These are phyloP conservation scores for Idaea aversata DNA, from an alignment of 2,888 invertebrate species.

Conservation along the genomic window DNA sequence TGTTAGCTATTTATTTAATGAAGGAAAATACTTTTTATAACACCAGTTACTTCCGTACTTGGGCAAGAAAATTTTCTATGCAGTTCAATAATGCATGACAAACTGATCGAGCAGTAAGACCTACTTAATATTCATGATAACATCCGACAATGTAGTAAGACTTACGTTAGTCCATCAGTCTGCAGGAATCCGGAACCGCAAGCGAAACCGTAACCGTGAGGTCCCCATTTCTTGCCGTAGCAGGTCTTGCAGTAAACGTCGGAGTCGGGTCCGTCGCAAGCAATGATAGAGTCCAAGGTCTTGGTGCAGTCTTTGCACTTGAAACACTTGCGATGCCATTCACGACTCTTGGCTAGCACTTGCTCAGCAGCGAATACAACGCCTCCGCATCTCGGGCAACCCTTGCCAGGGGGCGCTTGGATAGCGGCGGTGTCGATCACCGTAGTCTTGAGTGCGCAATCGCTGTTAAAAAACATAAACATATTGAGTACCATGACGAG, in stretches of 20 bases:
- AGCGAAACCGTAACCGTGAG: constrained; percentile 97
- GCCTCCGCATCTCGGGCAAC: constrained; percentile 94
- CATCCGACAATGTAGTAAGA: constrained; percentile 11
- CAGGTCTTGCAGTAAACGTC: constrained; percentile 98
- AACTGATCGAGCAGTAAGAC: constrained; percentile 4
- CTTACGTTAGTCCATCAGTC: constrained; percentile 93
- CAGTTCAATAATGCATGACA: constrained; percentile 9
- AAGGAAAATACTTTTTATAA: neutral
- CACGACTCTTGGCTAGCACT: constrained; percentile 93
- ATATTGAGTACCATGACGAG: neutral
- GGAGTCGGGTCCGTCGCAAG: constrained; percentile 95
- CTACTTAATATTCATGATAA: constrained; percentile 1
- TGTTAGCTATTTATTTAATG: constrained; percentile 4
- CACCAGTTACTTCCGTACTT: neutral
- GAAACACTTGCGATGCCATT: constrained; percentile 96
- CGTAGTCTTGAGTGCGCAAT: constrained; percentile 87
- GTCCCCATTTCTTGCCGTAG: constrained; percentile 98
- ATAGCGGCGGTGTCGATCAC: constrained; percentile 90
- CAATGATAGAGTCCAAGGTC: constrained; percentile 96
- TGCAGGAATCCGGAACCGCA: constrained; percentile 96
- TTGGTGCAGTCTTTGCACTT: constrained; percentile 96
- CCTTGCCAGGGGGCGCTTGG: constrained; percentile 90
- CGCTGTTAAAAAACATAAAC: constrained; percentile 69
- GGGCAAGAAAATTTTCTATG: neutral
- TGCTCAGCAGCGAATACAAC: constrained; percentile 96